Conservation (phyloP, 2,797 vertebrate species). For the Oreochromis grahami region DNA sequence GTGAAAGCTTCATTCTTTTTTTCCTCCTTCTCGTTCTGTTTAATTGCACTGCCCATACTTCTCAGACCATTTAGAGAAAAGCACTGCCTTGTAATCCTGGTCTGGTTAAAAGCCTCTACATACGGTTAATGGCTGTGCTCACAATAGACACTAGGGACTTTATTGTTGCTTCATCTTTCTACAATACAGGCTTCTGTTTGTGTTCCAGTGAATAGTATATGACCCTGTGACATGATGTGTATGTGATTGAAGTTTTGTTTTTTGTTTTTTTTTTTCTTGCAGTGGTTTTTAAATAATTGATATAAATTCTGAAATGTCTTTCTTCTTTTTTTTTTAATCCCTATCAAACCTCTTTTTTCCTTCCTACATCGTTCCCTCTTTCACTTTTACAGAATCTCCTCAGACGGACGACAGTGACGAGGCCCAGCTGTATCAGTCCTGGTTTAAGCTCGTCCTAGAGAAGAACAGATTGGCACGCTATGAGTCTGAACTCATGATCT, state of each 20-base stretch:
- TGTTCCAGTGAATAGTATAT: conserved; percentile 5
- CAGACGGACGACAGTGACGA: conserved; percentile 71
- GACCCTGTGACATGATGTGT: not conserved
- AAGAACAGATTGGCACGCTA: conserved; percentile 92
- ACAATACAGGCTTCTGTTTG: conserved; percentile 26
- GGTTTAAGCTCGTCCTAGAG: conserved; percentile 93
- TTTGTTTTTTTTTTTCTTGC: not conserved
- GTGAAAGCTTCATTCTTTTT: conserved; percentile 11
- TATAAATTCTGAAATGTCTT: not conserved
- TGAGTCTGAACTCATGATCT: conserved; percentile 89
- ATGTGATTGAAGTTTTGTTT: not conserved
- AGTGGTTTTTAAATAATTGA: not conserved
- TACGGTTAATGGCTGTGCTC: conserved; percentile 31
- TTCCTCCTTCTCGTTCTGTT: not conserved
- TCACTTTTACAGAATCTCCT: conserved; percentile 25
- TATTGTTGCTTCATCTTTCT: conserved; percentile 35
- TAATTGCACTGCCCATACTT: not conserved
- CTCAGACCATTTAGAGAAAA: conserved; percentile 24
- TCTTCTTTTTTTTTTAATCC: not conserved
- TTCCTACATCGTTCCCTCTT: not conserved
- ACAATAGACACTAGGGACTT: conserved; percentile 13
- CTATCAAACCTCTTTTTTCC: not conserved
- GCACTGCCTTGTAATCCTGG: not conserved
- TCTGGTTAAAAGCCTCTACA: conserved; percentile 38
- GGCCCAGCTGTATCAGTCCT: conserved; percentile 85